Evolutionary conservation across 2,888 invertebrate species (phyloP).

Genomic region (Tetragonula carbonaria): DNA sequence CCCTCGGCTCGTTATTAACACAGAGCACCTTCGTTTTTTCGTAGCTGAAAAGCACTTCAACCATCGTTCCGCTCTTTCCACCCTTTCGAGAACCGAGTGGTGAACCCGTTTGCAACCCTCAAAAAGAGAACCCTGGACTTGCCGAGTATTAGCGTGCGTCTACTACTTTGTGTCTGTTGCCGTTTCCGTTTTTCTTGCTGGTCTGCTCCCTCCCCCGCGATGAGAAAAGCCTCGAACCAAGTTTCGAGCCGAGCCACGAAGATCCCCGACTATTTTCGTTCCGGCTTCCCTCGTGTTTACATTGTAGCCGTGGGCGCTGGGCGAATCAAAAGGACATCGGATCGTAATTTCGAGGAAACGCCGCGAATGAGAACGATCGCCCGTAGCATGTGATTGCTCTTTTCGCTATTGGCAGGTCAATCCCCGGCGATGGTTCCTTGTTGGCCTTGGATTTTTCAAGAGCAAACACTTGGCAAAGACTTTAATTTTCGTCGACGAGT

Average conservation of each 20-base stretch:
- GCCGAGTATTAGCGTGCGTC: slow-evolving; percentile 47
- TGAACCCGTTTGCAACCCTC: slow-evolving; percentile 47
- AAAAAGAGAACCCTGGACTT: slow-evolving; percentile 32
- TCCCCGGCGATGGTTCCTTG: neutral
- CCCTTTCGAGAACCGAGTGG: slow-evolving; percentile 54
- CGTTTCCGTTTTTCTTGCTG: slow-evolving; percentile 26
- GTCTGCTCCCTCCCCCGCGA: neutral
- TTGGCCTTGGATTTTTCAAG: neutral
- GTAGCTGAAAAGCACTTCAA: slow-evolving; percentile 61
- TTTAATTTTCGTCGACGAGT: no score
- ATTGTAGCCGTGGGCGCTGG: slow-evolving; percentile 1
- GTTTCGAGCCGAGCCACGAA: neutral
- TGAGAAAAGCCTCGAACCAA: slow-evolving; percentile 8
- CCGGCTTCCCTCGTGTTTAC: slow-evolving; percentile 6
- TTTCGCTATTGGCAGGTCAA: neutral
- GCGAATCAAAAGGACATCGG: slow-evolving; percentile 3
- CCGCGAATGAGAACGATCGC: neutral
- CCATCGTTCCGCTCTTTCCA: slow-evolving; percentile 33
- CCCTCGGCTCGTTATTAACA: slow-evolving; percentile 63
- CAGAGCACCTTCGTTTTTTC: slow-evolving; percentile 65
- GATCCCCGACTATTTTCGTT: slow-evolving; percentile 33
- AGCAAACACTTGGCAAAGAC: no score
- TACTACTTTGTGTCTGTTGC: slow-evolving; percentile 52
- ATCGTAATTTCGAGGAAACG: neutral
- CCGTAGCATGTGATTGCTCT: neutral